Evolutionary conservation across 2,113 vertebrate species (phyloP).

Genomic region (Progne subis): DNA sequence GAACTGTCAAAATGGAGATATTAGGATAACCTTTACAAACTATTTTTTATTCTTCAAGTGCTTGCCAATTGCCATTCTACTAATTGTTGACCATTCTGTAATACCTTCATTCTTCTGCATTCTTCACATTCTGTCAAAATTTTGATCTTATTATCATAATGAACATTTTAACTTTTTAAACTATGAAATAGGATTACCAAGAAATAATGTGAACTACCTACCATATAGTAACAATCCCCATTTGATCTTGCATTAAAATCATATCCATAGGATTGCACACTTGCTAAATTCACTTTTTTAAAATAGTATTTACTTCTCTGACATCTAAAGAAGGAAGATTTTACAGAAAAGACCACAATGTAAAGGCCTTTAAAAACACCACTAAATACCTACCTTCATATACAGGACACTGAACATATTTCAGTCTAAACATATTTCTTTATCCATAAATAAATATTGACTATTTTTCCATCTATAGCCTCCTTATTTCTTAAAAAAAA

Average conservation of each 20-base stretch:
- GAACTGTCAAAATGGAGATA: neutral
- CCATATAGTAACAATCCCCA: neutral
- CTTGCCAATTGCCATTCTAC: neutral
- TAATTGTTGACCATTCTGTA: neutral
- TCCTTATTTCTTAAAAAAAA: neutral
- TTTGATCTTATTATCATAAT: neutral
- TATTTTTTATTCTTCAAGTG: neutral
- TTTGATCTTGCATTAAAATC: neutral
- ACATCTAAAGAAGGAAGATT: neutral
- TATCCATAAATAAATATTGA: neutral
- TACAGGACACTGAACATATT: neutral
- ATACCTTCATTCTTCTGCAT: neutral
- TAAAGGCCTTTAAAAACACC: neutral
- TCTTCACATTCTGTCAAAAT: neutral
- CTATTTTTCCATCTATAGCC: neutral
- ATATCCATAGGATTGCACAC: fast-evolving
- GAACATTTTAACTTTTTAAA: neutral
- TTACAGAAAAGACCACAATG: neutral
- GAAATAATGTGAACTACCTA: neutral
- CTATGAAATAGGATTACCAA: neutral
- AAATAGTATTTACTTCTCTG: neutral
- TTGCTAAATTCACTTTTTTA: neutral
- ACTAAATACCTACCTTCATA: neutral
- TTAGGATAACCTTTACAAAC: neutral
- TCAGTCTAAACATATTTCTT: neutral